Conservation (phyloP, 2,113 vertebrate species). For the Psilopogon haemacephalus region DNA sequence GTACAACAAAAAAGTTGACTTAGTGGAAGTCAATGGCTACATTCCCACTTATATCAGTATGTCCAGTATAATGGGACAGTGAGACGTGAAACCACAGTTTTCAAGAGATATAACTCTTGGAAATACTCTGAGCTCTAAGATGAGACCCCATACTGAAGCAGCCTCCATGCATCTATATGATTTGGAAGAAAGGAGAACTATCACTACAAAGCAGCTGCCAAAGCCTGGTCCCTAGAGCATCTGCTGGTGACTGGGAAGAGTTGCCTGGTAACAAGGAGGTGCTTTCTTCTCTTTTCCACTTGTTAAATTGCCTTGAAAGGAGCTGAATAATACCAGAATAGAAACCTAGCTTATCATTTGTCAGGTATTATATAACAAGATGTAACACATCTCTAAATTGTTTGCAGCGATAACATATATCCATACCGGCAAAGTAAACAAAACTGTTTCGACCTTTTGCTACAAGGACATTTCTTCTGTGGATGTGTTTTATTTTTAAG, state of each 20-base stretch:
- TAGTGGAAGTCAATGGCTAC: background rate
- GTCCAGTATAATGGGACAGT: too few species aligned
- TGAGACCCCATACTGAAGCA: background rate
- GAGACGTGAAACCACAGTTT: background rate
- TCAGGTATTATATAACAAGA: background rate
- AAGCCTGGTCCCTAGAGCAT: background rate
- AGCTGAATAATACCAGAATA: background rate
- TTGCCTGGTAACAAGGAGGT: constrained; percentile 12
- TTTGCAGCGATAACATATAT: background rate
- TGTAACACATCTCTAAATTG: background rate
- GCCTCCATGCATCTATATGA: accelerated
- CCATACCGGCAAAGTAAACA: background rate
- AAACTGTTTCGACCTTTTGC: background rate
- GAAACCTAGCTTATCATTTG: background rate
- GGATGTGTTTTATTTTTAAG: background rate
- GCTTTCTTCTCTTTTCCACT: background rate
- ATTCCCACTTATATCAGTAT: background rate
- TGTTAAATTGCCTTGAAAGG: background rate
- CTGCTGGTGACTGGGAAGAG: background rate
- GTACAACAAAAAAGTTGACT: background rate
- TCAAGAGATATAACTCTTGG: background rate
- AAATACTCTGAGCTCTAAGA: background rate
- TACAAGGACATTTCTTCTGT: background rate
- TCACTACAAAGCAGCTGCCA: background rate
- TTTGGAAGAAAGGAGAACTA: background rate